These are phyloP conservation scores for Eumeta japonica DNA, from an alignment of 1,140 invertebrate species.

Conservation along the genomic window DNA sequence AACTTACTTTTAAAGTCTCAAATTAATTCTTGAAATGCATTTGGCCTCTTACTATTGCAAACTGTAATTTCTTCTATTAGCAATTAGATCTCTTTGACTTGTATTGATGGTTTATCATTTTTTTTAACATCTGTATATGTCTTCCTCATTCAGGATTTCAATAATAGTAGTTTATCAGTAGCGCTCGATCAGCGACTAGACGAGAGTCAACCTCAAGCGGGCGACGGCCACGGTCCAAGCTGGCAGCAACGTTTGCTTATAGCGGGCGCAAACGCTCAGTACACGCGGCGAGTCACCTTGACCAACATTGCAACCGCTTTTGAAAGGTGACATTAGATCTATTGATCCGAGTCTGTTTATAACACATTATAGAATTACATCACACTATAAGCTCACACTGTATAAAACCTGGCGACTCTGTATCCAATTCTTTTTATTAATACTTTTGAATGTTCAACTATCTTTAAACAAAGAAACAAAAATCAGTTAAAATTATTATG, in stretches of 20 bases:
- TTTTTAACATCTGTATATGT: slow-evolving; percentile 12
- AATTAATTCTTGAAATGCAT: no score
- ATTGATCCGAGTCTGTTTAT: no score
- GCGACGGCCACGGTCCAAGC: slow-evolving; percentile 40
- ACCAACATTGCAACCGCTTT: slow-evolving; percentile 67
- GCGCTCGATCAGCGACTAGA: slow-evolving; percentile 42
- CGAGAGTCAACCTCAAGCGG: slow-evolving; percentile 19
- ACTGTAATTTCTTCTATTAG: no score
- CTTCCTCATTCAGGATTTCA: slow-evolving; percentile 27
- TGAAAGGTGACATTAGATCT: slow-evolving; percentile 36
- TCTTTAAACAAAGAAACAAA: no score
- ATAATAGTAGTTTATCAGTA: slow-evolving; percentile 43
- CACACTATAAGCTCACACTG: no score
- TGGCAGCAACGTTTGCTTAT: slow-evolving; percentile 83
- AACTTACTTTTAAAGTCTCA: no score
- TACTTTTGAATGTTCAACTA: no score
- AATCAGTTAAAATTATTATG: no score
- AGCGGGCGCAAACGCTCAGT: slow-evolving; percentile 86
- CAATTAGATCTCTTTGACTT: no score
- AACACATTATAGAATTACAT: neutral
- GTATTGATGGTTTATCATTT: neutral
- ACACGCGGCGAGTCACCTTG: slow-evolving; percentile 74
- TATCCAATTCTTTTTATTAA: no score
- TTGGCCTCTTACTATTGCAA: no score
- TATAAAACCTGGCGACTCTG: no score